phyloP scores from a whole-genome alignment of 2,113 vertebrate genomes.

The Sigmodon hispidus region DNA sequence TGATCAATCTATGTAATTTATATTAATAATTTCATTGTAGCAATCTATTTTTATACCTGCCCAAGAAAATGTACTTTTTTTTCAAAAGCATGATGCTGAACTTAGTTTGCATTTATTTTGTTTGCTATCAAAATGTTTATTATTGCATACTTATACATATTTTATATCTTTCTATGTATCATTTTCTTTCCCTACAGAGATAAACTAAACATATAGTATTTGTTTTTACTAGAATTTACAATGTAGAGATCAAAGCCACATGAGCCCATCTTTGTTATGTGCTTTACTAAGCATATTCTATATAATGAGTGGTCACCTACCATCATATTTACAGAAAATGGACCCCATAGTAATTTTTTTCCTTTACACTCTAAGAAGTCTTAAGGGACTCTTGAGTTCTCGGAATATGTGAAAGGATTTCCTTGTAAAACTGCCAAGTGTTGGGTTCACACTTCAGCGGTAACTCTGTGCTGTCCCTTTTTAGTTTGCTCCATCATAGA shows the following conservation, averaged over 20 bases:
- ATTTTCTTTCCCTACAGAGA: neutral
- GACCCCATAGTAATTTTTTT: neutral
- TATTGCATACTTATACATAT: neutral
- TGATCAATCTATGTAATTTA: neutral
- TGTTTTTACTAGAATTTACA: neutral
- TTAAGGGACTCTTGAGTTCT: neutral
- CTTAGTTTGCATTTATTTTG: neutral
- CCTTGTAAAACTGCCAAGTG: neutral
- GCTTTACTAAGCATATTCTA: neutral
- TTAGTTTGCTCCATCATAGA: neutral
- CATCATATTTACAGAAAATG: neutral
- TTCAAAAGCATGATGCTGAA: neutral
- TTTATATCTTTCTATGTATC: neutral
- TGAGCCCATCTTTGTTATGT: neutral
- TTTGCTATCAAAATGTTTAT: neutral
- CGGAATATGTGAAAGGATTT: neutral
- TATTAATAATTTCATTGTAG: slow-evolving; percentile 31
- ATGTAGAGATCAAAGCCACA: neutral
- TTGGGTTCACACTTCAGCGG: neutral
- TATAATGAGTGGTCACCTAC: neutral
- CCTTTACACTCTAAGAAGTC: neutral
- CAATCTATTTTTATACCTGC: neutral
- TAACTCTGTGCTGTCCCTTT: neutral
- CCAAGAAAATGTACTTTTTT: neutral
- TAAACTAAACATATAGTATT: neutral